Percentiles rank a stretch among this genome's conserved stretches.
These are phyloP conservation scores for Acanthurus tractus DNA, from an alignment of 2,797 vertebrate species.

Conservation along the genomic window DNA sequence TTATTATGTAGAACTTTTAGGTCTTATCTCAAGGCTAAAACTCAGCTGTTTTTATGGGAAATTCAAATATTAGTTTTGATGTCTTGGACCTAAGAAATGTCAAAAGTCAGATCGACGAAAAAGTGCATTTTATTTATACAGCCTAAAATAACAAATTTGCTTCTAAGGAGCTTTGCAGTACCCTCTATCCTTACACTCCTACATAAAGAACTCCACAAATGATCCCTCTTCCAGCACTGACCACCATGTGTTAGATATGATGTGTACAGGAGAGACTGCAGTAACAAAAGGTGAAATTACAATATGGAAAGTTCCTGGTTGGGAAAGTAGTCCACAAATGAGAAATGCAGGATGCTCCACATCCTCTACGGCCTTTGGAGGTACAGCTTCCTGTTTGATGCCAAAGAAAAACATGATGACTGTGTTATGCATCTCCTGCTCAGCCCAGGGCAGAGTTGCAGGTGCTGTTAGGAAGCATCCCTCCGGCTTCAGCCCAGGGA, in stretches of 20 bases:
- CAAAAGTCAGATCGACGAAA: not conserved
- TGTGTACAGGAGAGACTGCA: not conserved
- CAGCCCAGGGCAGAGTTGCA: conserved; percentile 74
- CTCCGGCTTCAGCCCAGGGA: conserved; percentile 59
- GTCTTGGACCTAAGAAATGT: not conserved
- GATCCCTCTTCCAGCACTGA: not conserved
- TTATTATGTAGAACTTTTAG: too few species aligned
- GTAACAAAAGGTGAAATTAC: not conserved
- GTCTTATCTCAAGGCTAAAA: not conserved
- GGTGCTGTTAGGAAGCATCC: conserved; percentile 72
- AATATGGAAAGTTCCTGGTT: not conserved
- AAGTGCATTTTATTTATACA: not conserved
- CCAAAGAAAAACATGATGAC: conserved; percentile 78
- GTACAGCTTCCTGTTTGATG: conserved; percentile 61
- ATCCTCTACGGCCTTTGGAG: conserved; percentile 69
- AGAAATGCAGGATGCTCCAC: too few species aligned
- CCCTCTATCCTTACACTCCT: not conserved
- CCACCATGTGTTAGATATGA: not conserved
- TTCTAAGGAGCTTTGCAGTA: not conserved
- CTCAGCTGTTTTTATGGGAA: not conserved
- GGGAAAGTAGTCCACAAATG: too few species aligned
- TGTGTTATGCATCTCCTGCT: conserved; percentile 72
- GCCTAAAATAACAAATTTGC: not conserved
- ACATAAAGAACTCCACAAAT: not conserved
- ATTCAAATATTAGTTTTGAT: not conserved